Conservation (phyloP, 1,140 invertebrate species). For the Hestina assimilis region DNA sequence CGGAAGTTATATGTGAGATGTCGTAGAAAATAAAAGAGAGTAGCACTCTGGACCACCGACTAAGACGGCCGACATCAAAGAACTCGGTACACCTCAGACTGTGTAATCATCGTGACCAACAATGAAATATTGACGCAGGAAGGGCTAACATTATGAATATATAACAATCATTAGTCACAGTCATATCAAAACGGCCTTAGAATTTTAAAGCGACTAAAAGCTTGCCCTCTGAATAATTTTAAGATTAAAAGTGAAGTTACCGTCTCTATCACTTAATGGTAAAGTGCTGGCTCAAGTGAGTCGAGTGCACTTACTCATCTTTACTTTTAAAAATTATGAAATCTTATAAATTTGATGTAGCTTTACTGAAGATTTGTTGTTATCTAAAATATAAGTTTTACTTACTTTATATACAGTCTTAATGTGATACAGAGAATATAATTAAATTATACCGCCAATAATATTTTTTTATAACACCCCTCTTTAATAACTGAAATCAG, state of each 20-base stretch:
- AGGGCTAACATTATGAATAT: slow-evolving; percentile 38
- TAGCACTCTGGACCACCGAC: slow-evolving; percentile 61
- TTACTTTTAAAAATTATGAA: not conserved
- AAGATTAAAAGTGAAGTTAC: not conserved
- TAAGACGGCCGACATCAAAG: slow-evolving; percentile 65
- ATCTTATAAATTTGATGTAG: not conserved
- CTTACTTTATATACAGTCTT: too few species aligned
- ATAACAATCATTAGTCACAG: slow-evolving; percentile 45
- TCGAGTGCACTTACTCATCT: not conserved
- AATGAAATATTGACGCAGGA: slow-evolving; percentile 39
- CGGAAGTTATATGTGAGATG: slow-evolving; percentile 55
- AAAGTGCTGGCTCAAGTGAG: not conserved
- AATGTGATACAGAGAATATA: too few species aligned
- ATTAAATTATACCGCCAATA: too few species aligned
- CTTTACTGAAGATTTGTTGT: not conserved
- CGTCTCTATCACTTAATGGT: not conserved
- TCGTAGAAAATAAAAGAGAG: slow-evolving; percentile 43
- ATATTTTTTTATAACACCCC: too few species aligned
- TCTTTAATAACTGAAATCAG: too few species aligned
- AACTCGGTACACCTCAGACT: slow-evolving; percentile 29
- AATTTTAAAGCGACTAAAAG: not conserved
- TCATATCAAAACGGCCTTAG: slow-evolving; percentile 29
- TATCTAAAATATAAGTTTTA: too few species aligned
- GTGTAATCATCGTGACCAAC: slow-evolving; percentile 65
- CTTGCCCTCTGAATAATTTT: not conserved